phyloP scores from a whole-genome alignment of 2,888 invertebrate genomes.

The Balanococcus diminutus region DNA sequence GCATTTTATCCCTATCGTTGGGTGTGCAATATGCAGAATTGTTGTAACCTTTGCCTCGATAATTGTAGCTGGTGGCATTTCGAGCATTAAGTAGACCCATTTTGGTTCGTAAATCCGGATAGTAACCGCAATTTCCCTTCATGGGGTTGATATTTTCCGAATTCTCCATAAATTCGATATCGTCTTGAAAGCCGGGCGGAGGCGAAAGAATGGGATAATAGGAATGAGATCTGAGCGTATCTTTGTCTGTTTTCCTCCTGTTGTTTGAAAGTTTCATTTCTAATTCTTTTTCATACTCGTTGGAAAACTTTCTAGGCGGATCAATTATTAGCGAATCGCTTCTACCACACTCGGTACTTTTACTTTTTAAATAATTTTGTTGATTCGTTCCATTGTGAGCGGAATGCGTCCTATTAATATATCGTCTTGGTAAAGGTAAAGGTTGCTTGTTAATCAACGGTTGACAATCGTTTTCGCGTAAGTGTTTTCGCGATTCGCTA shows the following conservation, averaged over 20 bases:
- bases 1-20: neutral
- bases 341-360: conserved; percentile 12
- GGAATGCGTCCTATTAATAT: neutral
- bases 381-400: neutral
- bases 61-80: neutral
- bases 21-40: neutral
- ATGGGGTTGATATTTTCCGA: neutral
- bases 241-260: neutral
- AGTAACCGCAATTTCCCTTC: neutral
- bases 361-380: neutral
- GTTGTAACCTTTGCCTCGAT: neutral
- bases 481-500: neutral
- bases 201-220: conserved; percentile 70
- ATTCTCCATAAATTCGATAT: neutral
- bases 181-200: conserved; percentile 73
- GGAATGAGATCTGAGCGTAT: conserved; percentile 10
- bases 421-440: conserved; percentile 11
- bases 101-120: neutral
- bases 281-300: conserved; percentile 2
- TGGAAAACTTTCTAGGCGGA: neutral
- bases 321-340: conserved; percentile 8
- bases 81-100: neutral
- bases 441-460: conserved; percentile 30
- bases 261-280: neutral
- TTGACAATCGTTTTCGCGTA: neutral